Percentiles rank a stretch among this genome's conserved stretches.
Evolutionary conservation across 2,113 vertebrate genomes (phyloP).

Genomic region (Symphodus melops): DNA sequence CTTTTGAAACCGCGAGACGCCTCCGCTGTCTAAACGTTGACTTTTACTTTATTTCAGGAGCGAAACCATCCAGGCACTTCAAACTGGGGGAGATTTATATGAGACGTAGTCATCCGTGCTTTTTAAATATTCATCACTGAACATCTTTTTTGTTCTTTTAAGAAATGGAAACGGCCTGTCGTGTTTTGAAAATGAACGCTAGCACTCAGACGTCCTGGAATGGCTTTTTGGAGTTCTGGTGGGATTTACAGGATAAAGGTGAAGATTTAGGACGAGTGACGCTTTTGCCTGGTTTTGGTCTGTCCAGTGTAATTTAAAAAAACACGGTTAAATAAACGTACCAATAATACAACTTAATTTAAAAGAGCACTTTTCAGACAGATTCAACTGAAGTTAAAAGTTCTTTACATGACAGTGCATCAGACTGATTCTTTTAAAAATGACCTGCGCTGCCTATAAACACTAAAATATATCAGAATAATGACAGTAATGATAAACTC

Average conservation of each 20-base stretch:
- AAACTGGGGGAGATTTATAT: neutral
- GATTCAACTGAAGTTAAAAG: too few relatives aligned
- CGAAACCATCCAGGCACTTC: neutral
- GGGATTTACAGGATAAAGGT: conserved; percentile 4
- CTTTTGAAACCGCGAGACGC: neutral
- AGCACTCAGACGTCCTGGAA: neutral
- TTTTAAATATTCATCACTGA: conserved; percentile 40
- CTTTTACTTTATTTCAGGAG: conserved; percentile 12
- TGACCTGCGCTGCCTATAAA: too few relatives aligned
- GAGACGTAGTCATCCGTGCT: conserved; percentile 2
- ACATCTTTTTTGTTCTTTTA: neutral
- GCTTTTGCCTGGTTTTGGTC: neutral
- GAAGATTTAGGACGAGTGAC: neutral
- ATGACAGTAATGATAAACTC: too few relatives aligned
- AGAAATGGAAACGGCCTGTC: conserved; percentile 1
- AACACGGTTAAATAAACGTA: conserved; percentile 7
- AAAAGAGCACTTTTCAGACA: too few relatives aligned
- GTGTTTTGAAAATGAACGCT: conserved; percentile 5
- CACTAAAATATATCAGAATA: too few relatives aligned
- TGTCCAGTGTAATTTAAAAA: neutral
- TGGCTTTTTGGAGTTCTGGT: neutral
- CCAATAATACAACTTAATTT: neutral
- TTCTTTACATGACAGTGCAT: too few relatives aligned
- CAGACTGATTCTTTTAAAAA: too few relatives aligned
- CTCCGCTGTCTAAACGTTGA: neutral